Percentiles rank a stretch among this genome's conserved stretches.
phyloP scores from a whole-genome alignment of 1,140 invertebrate species.

The Trichoplusia ni region DNA sequence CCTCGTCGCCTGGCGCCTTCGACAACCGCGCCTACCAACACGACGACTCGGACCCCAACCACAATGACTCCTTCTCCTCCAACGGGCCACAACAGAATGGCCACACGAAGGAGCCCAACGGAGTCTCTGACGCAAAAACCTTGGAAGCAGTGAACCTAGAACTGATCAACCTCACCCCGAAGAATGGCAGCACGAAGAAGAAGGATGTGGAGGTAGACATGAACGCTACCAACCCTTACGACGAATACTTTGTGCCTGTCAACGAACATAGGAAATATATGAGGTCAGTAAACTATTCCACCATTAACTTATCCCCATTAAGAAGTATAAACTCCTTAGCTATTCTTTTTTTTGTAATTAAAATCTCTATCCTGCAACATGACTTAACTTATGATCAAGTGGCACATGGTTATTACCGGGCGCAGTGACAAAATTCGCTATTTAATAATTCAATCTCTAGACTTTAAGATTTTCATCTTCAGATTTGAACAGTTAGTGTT shows the following conservation, averaged over 20 bases:
- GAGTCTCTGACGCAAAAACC: slow-evolving; percentile 60
- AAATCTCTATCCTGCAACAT: no score
- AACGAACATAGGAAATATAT: slow-evolving; percentile 92
- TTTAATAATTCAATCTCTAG: no score
- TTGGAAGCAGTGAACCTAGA: slow-evolving; percentile 90
- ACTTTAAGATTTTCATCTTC: no score
- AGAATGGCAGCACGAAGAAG: slow-evolving; percentile 82
- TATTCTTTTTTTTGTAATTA: no score
- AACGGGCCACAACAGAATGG: slow-evolving; percentile 60
- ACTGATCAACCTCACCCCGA: slow-evolving; percentile 89
- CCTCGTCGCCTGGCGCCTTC: slow-evolving; percentile 60
- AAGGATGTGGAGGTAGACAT: slow-evolving; percentile 88
- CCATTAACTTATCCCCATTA: no score
- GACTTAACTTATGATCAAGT: no score
- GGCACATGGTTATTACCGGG: no score
- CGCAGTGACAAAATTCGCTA: no score
- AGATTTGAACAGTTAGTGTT: no score
- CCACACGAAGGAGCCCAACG: slow-evolving; percentile 66
- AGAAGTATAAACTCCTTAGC: no score
- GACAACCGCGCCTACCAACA: slow-evolving; percentile 73
- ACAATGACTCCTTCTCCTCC: slow-evolving; percentile 72
- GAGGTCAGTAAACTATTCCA: slow-evolving; percentile 82
- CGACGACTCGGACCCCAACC: slow-evolving; percentile 71
- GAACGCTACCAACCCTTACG: slow-evolving; percentile 86
- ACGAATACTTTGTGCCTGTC: slow-evolving; percentile 92